Base-by-base conservation (phyloP, 2,888 invertebrate species). In the Xylophagus ater region DNA sequence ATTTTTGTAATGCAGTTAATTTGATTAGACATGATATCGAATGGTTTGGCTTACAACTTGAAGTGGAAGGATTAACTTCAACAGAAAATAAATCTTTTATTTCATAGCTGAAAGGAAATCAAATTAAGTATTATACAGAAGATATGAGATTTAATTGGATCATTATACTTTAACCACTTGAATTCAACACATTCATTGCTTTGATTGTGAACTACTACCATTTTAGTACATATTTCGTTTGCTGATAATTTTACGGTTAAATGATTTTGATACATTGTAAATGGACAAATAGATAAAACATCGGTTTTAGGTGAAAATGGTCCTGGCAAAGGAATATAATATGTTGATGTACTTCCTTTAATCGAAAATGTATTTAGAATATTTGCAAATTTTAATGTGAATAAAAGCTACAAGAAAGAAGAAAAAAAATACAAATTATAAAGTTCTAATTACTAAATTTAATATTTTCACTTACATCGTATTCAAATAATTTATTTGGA, bases 181-280 rank as follows among this genome's bases (percentile, higher is more conserved):
- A 29, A 44, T 14, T 35, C 12, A 26, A 41, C 31, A 14, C 36
- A 36, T 4, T 15, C 17, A 10, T 34, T 13, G 3, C 26, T 25
- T 13, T 15, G 25, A 31, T 44, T 44, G 17, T 41, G 41, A 2
- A 39, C 36, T 2, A 38, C 21, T 13, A 44, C 24, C 44, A 44
- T 44, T 30, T 17, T 30, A 9, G 19, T 39, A 25, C 33, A 36
- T 5, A 2, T 30, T 31, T 25, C 34, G 5, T 18, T 21, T n/a
- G 36, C 23, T 10, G 34, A 29, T 4, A 44, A 30, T 13, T 28
- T 32, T 5, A 39, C 21, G 4, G 34, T 21, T 8, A 41, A 10
- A 17, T 32, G 29, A 17, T 44, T 44, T 28, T 41, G 31, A 17
- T 35, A 44, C 5, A 44, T 13, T 9, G 24, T 8, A 35, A 31